Percentiles rank a stretch among this genome's conserved stretches.
phyloP scores from a whole-genome alignment of 1,140 invertebrate species.

The Harpegnathos saltator region DNA sequence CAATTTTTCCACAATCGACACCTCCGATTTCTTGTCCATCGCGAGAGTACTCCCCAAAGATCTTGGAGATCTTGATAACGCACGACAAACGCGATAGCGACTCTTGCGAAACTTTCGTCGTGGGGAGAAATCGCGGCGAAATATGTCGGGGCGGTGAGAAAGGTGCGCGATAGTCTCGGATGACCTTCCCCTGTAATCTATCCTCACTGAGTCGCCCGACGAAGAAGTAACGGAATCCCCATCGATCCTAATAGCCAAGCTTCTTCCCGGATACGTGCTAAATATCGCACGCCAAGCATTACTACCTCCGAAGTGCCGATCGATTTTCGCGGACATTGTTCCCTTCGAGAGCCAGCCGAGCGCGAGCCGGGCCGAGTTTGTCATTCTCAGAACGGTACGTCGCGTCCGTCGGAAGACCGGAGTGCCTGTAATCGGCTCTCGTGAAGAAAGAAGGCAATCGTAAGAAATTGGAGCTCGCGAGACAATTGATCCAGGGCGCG shows the following conservation, averaged over 20 bases:
- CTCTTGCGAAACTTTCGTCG: conserved; percentile 39
- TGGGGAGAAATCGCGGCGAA: conserved; percentile 9
- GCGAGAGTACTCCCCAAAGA: neutral
- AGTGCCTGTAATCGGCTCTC: neutral
- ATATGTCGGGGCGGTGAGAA: conserved; percentile 31
- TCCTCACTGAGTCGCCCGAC: neutral
- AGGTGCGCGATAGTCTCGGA: conserved; percentile 28
- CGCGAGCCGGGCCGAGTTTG: conserved; percentile 5
- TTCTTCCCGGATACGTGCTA: conserved; percentile 34
- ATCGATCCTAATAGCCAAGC: conserved; percentile 26
- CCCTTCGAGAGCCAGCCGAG: conserved; percentile 19
- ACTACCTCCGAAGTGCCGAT: conserved; percentile 32
- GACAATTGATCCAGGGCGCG: neutral
- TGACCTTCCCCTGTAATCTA: conserved; percentile 46
- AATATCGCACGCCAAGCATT: conserved; percentile 44
- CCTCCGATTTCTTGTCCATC: neutral
- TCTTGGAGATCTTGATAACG: conserved; percentile 18
- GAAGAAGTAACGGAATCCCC: conserved; percentile 40
- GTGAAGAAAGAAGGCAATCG: neutral
- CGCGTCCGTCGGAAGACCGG: conserved; percentile 3
- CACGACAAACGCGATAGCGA: neutral
- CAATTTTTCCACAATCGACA: neutral
- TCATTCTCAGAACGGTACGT: conserved; percentile 18
- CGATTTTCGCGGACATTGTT: conserved; percentile 51
- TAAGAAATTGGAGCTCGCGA: neutral